phyloP scores from a whole-genome alignment of 2,888 invertebrate genomes.

The Agriotes lineatus region DNA sequence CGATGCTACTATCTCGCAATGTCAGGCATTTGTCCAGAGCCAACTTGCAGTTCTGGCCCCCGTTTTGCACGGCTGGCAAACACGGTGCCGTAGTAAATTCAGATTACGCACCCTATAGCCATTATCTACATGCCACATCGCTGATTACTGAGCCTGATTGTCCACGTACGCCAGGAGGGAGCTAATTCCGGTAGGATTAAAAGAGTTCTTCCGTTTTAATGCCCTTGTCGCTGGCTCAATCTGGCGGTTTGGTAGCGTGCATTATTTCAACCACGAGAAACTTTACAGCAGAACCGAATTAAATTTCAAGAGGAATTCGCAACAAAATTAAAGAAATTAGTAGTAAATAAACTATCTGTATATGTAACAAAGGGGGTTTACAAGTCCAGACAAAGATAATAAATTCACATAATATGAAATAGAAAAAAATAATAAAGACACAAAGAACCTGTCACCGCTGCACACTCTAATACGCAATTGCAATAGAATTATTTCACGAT shows the following conservation, averaged over 20 bases:
- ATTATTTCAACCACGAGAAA: too few species aligned
- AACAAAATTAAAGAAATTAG: too few species aligned
- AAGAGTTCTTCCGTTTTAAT: neutral
- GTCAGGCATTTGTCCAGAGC: slow-evolving; percentile 19
- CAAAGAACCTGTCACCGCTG: too few species aligned
- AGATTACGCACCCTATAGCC: slow-evolving; percentile 25
- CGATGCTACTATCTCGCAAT: slow-evolving; percentile 3
- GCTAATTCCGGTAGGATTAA: neutral
- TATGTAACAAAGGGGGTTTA: too few species aligned
- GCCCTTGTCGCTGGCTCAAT: neutral
- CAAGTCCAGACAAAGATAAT: too few species aligned
- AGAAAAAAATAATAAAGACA: too few species aligned
- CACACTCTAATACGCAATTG: too few species aligned
- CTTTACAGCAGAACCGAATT: too few species aligned
- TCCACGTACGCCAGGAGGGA: slow-evolving; percentile 12
- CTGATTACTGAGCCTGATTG: slow-evolving; percentile 32
- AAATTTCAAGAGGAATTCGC: too few species aligned
- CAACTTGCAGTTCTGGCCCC: neutral
- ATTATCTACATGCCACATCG: slow-evolving; percentile 11
- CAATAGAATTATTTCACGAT: too few species aligned
- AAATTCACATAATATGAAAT: too few species aligned
- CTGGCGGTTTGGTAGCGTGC: neutral
- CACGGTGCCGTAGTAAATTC: slow-evolving; percentile 10
- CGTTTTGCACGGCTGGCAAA: slow-evolving; percentile 13
- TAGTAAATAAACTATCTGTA: too few species aligned